Percentiles rank a stretch among this genome's conserved stretches.
These are phyloP conservation scores for Heliothis virescens DNA, from an alignment of 1,140 invertebrate genomes.

Conservation along the genomic window DNA sequence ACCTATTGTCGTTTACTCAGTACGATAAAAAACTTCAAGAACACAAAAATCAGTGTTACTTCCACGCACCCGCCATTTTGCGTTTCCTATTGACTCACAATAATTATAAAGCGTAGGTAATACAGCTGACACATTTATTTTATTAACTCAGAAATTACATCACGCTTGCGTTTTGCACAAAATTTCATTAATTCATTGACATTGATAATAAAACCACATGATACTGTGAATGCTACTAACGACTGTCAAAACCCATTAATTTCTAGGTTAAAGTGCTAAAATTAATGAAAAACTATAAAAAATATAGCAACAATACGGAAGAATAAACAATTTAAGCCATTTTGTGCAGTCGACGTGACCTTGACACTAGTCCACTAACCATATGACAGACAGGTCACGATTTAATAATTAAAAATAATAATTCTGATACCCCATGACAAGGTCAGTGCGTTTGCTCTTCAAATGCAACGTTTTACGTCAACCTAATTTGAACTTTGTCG, in stretches of 20 bases:
- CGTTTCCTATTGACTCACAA: slow-evolving; percentile 25
- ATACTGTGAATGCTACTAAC: neutral
- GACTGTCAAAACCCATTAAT: slow-evolving; percentile 2
- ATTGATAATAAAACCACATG: slow-evolving; percentile 12
- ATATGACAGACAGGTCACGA: slow-evolving; percentile 42
- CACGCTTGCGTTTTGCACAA: neutral
- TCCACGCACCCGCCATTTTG: slow-evolving; percentile 22
- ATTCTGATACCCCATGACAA: slow-evolving; percentile 38
- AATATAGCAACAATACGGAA: slow-evolving; percentile 33
- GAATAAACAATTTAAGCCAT: slow-evolving; percentile 30
- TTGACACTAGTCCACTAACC: slow-evolving; percentile 41
- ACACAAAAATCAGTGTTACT: slow-evolving; percentile 3
- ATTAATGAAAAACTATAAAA: neutral
- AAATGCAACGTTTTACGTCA: neutral
- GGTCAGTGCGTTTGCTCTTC: slow-evolving; percentile 41
- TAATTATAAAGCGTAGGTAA: slow-evolving; percentile 20
- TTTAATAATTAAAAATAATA: slow-evolving; percentile 40
- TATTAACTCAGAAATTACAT: slow-evolving; percentile 26
- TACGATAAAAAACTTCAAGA: neutral
- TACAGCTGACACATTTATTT: neutral
- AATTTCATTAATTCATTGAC: slow-evolving; percentile 30
- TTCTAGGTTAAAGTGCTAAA: neutral
- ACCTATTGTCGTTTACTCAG: neutral
- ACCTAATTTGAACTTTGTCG: neutral
- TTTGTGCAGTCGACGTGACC: slow-evolving; percentile 27